phyloP scores from a whole-genome alignment of 2,797 vertebrate genomes.

The Labeo calbasu region DNA sequence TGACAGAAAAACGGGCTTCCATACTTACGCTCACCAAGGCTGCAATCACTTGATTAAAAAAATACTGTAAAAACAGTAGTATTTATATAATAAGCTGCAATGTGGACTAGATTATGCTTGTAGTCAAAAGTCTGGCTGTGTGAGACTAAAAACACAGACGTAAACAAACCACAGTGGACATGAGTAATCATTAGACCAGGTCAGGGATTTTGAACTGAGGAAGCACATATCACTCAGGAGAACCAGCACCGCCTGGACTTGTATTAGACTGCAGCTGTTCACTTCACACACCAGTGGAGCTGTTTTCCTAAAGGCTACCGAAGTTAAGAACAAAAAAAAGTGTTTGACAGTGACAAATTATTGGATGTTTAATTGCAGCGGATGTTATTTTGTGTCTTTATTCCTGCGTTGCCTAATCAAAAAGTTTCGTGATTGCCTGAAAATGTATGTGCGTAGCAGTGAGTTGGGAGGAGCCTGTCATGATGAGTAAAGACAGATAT shows the following conservation, averaged over 20 bases:
- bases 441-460: conserved; percentile 5
- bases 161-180: conserved; percentile 15
- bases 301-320: conserved; percentile 31
- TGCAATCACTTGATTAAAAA: no score
- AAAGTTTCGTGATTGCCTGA: conserved; percentile 13
- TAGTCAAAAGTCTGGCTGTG: not conserved
- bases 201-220: conserved; percentile 37
- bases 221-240: conserved; percentile 35
- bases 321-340: conserved; percentile 9
- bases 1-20: no score
- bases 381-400: conserved; percentile 5
- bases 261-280: conserved; percentile 37
- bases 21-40: no score
- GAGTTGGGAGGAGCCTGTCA: conserved; percentile 24
- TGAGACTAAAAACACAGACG: conserved; percentile 30
- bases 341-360: conserved; percentile 41
- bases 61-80: no score
- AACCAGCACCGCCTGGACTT: conserved; percentile 3
- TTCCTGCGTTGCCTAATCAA: conserved; percentile 10
- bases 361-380: not conserved
- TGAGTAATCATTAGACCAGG: conserved; percentile 40
- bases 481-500: conserved; percentile 44
- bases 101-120: not conserved
- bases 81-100: not conserved
- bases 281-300: conserved; percentile 48